Percentiles rank a stretch among this genome's conserved stretches.
phyloP scores from a whole-genome alignment of 23 tunicate species.

The Oikopleura dioica region DNA sequence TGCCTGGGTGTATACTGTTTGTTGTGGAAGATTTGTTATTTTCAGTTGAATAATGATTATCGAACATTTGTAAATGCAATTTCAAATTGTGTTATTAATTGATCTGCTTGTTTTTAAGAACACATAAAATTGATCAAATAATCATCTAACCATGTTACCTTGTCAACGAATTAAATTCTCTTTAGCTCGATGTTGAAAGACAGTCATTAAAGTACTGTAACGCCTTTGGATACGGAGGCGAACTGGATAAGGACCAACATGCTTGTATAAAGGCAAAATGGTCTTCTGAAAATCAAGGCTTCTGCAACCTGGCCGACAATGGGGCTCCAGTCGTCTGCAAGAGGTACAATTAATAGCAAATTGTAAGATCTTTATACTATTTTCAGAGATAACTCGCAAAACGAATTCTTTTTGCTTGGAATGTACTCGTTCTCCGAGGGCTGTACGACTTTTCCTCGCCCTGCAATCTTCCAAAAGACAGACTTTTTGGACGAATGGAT shows the following conservation, averaged over 20 bases:
- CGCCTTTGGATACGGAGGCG: background rate
- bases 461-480: conserved; percentile 8
- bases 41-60: too few relatives aligned
- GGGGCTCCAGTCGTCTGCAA: background rate
- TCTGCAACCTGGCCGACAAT: conserved; percentile 5
- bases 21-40: too few relatives aligned
- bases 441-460: background rate
- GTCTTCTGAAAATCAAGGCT: background rate
- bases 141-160: too few relatives aligned
- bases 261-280: conserved; percentile 6
- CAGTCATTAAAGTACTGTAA: background rate
- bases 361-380: too few relatives aligned
- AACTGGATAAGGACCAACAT: background rate
- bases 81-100: too few relatives aligned
- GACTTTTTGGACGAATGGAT: background rate
- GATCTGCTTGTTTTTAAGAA: too few relatives aligned
- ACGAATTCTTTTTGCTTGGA: conserved; percentile 2
- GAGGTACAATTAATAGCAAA: too few relatives aligned
- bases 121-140: too few relatives aligned
- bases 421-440: background rate
- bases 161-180: too few relatives aligned
- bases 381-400: conserved; percentile 7
- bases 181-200: background rate
- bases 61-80: too few relatives aligned
- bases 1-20: too few relatives aligned